A percentile compares a stretch with the other conserved stretches of the same genome.
phyloP scores from a whole-genome alignment of 2,797 vertebrate genomes.

The Aselliscus stoliczkanus region DNA sequence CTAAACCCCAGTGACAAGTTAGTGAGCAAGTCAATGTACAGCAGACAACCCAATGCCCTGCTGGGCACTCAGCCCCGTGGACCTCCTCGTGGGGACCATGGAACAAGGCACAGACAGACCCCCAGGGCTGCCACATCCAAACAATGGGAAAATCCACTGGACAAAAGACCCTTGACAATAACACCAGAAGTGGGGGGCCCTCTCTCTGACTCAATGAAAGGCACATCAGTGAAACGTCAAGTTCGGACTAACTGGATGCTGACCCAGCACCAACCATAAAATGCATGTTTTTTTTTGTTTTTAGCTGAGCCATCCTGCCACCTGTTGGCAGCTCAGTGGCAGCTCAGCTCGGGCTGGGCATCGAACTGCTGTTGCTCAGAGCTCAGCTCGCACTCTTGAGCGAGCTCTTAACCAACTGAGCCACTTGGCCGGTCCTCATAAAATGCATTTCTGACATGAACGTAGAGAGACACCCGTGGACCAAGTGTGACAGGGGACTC shows the following conservation, averaged over 20 bases:
- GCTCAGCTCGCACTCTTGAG: too few species aligned
- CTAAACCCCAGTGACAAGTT: background rate
- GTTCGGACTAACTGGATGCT: fast-evolving
- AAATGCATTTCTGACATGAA: background rate
- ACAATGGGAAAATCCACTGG: background rate
- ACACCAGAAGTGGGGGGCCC: background rate
- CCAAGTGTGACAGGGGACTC: too few species aligned
- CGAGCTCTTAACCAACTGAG: too few species aligned
- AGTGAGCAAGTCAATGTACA: background rate
- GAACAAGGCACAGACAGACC: background rate
- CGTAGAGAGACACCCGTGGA: fast-evolving
- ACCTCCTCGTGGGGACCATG: fast-evolving
- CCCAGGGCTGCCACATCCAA: background rate
- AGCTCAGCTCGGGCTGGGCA: too few species aligned
- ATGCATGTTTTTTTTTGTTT: too few species aligned
- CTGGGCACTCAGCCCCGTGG: background rate
- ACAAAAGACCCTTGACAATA: background rate
- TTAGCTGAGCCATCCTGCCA: too few species aligned
- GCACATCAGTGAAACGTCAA: background rate
- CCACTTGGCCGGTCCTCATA: too few species aligned
- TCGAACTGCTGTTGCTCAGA: too few species aligned
- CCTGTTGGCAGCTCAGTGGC: too few species aligned
- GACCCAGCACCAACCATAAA: background rate
- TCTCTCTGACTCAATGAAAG: background rate
- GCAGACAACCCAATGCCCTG: background rate